Evolutionary conservation across 2,113 vertebrate genomes (phyloP), one percentile per base, ranked within the genome.

Genomic region (Zeus faber): DNA sequence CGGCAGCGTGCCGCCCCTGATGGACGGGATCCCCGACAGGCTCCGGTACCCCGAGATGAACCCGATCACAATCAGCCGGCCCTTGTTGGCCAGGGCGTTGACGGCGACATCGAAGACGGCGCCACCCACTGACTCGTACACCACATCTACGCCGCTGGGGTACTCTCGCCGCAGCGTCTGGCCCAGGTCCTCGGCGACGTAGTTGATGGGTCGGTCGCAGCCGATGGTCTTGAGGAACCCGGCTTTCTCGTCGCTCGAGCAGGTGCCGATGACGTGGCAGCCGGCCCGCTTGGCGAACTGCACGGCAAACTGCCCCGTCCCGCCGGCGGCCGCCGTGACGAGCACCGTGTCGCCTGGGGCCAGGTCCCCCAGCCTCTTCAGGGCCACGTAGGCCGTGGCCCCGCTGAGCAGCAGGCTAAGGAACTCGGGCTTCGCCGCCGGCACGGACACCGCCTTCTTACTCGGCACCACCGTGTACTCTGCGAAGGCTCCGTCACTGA

Each of bases 91-190:
- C 83, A 98, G 74, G 58, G 79, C 76, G 37, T 93, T 89, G 65
- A 94, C 54, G 0, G 93, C 91, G 46, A 91, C 41, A 53, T 97
- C 92, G 52, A 96, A 92, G 80, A 92, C 74, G 54, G 87, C 67
- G 43, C 95, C 94, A 50, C 95, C 95, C 0, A 98, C 83, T 0
- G 93, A 96, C 76, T 98, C 95, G 2, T 95, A 98, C 43, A 95
- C 91, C 67, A 95, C 89, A 18, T 98, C 91, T 39, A 97, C 47
- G 27, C 95, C 96, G 49, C 73, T 10, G 0, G 94, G 92, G 78
- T 93, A 94, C 72, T 94, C 90, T 45, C 46, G 85, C 74, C 50
- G 88, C 67, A 98, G 87, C 1, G 91, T 85, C 1, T 76, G 53
- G 0, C 72, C 75, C 20, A 95, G 65, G 20, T 90, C 81, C 83